Evolutionary conservation across 2,888 invertebrate genomes (phyloP).

Genomic region (Papilio protenor): DNA sequence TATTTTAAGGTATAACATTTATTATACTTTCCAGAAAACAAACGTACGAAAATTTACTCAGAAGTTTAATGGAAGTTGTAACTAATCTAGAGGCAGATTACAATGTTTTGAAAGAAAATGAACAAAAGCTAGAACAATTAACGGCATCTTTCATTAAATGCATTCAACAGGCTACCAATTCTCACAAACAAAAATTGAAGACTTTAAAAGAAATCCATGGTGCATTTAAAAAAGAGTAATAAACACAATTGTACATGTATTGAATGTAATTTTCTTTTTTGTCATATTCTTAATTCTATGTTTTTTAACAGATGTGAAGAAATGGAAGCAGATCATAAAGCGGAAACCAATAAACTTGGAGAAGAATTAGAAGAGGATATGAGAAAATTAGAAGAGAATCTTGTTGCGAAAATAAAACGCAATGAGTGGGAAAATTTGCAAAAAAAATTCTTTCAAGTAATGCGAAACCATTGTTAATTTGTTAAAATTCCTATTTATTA

Average conservation of each 20-base stretch:
- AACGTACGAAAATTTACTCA: slow-evolving; percentile 61
- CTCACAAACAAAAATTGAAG: slow-evolving; percentile 69
- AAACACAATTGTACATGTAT: slow-evolving; percentile 32
- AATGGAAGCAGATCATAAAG: slow-evolving; percentile 64
- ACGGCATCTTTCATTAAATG: slow-evolving; percentile 67
- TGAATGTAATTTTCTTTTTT: slow-evolving; percentile 43
- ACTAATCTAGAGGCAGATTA: slow-evolving; percentile 67
- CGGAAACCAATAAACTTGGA: slow-evolving; percentile 65
- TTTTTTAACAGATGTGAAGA: slow-evolving; percentile 65
- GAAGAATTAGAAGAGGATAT: slow-evolving; percentile 71
- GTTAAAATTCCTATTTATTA: slow-evolving; percentile 44
- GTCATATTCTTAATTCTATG: slow-evolving; percentile 1
- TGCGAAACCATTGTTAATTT: slow-evolving; percentile 70
- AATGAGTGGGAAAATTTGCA: slow-evolving; percentile 70
- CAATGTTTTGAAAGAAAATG: slow-evolving; percentile 70
- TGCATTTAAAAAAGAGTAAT: slow-evolving; percentile 69
- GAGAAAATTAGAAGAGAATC: slow-evolving; percentile 67
- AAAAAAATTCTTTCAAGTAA: slow-evolving; percentile 69
- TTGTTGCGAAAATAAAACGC: slow-evolving; percentile 70
- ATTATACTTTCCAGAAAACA: slow-evolving; percentile 62
- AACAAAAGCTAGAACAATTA: slow-evolving; percentile 71
- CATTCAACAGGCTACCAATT: slow-evolving; percentile 67
- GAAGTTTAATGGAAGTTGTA: slow-evolving; percentile 63
- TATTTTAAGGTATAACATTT: slow-evolving; percentile 19
- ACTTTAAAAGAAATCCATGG: slow-evolving; percentile 64